Base-by-base conservation (phyloP, 2,888 invertebrate species). In the Nipponacmea schrenckii region DNA sequence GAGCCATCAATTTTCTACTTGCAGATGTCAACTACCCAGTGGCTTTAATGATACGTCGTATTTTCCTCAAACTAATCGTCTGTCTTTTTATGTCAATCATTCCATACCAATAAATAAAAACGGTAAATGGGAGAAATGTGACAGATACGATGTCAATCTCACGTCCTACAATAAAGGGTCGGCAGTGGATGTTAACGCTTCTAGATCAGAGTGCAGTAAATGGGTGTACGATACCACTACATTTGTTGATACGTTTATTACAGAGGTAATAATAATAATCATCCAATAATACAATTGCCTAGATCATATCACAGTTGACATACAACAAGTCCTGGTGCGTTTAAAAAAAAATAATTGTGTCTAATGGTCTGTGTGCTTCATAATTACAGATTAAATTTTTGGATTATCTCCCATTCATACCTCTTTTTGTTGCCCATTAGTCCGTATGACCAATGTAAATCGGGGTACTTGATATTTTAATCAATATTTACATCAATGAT, bases 141-240 rank as follows among this genome's bases (percentile, higher is more conserved):
- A 56, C 2, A 56, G 56, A 31, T 27, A 31, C 15, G 44, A 20
- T 56, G 56, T 45, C 56, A 68, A 26, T 39, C 39, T 56, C 39
- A 62, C 56, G 14, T 14, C 24, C 31, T 50, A 7, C 7, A 62
- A 39, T 15, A 56, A 20, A 66, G 20, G 8, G 8, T 10, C 27
- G 8, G 56, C 24, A 24, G 56, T 56, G 12, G 56, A 64, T 8
- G 45, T 44, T 24, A 44, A 44, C 69, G 27, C 44, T 24, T 39
- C 69, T 3, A 20, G 26, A 17, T 14, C 27, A 12, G 46, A 48
- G 15, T 69, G 69, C 27, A 26, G 26, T 44, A 17, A 69, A 20
- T 69, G 48, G 44, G 69, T 69, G 15, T 69, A 69, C 50, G 69
- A 69, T 27, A 39, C 48, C 15, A 63, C 69, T 26, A 56, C 45